These are phyloP conservation scores for Eupithecia subumbrata DNA, from an alignment of 2,888 invertebrate species.

Conservation along the genomic window DNA sequence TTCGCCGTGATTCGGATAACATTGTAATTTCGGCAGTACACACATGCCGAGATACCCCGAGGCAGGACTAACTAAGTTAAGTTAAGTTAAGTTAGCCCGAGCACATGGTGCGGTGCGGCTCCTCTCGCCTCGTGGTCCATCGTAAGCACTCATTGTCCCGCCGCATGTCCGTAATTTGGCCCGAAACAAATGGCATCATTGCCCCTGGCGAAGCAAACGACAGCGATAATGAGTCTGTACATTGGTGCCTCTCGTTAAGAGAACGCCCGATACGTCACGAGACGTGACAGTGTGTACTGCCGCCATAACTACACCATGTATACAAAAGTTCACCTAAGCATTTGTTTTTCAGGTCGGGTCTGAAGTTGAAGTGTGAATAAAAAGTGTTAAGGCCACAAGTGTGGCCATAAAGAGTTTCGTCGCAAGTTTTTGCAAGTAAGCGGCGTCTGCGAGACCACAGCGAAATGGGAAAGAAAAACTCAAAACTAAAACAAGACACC, in stretches of 20 bases:
- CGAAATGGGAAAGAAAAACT: constrained; percentile 97
- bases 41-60: background rate
- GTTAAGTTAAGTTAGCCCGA: no score
- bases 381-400: constrained; percentile 69
- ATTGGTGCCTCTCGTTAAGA: background rate
- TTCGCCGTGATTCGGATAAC: background rate
- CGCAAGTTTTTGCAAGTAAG: constrained; percentile 51
- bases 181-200: background rate
- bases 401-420: constrained; percentile 49
- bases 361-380: constrained; percentile 57
- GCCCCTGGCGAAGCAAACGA: background rate
- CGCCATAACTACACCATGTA: background rate
- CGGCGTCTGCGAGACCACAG: constrained; percentile 44
- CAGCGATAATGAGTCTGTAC: background rate
- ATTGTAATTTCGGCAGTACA: background rate
- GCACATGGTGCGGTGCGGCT: background rate
- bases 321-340: constrained; percentile 5
- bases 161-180: background rate
- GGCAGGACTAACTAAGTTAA: no score
- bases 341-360: constrained; percentile 63
- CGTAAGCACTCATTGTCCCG: background rate
- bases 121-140: background rate
- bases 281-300: background rate
- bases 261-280: background rate
- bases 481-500: constrained; percentile 97